Percentiles rank a stretch among this genome's conserved stretches.
phyloP scores from a whole-genome alignment of 2,797 vertebrate genomes.

The Parauchenoglanis ngamensis region DNA sequence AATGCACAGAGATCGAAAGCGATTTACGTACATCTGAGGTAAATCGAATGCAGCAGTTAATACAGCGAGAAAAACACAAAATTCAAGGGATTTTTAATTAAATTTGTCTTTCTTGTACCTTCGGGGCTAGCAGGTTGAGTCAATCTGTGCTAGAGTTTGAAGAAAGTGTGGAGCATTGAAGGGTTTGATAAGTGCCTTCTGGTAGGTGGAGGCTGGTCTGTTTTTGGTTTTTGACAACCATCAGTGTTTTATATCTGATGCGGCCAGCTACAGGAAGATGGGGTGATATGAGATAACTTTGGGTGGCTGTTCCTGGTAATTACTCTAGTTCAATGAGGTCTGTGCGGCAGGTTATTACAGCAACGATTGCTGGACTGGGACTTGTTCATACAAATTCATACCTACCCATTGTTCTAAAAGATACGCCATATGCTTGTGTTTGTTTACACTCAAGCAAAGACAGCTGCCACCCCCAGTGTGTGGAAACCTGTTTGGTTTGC shows the following conservation, averaged over 20 bases:
- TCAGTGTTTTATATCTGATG: constrained; percentile 11
- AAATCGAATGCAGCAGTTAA: background rate
- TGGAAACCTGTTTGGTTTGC: constrained; percentile 54
- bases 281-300: constrained; percentile 3
- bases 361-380: background rate
- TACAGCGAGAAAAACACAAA: background rate
- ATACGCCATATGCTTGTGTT: constrained; percentile 51
- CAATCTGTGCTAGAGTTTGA: background rate
- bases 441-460: constrained; percentile 62
- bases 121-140: background rate
- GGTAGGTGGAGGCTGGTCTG: background rate
- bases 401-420: constrained; percentile 14
- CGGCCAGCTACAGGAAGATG: background rate
- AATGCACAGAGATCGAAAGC: background rate
- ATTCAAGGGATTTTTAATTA: background rate
- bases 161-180: background rate
- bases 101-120: background rate
- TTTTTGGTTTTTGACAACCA: background rate
- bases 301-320: background rate
- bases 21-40: background rate
- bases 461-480: constrained; percentile 63
- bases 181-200: background rate
- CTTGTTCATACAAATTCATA: constrained; percentile 29
- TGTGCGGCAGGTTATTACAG: constrained; percentile 18
- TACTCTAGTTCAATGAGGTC: background rate